Evolutionary conservation across 2,113 vertebrate genomes (phyloP).

Genomic region (Tupaia tana): DNA sequence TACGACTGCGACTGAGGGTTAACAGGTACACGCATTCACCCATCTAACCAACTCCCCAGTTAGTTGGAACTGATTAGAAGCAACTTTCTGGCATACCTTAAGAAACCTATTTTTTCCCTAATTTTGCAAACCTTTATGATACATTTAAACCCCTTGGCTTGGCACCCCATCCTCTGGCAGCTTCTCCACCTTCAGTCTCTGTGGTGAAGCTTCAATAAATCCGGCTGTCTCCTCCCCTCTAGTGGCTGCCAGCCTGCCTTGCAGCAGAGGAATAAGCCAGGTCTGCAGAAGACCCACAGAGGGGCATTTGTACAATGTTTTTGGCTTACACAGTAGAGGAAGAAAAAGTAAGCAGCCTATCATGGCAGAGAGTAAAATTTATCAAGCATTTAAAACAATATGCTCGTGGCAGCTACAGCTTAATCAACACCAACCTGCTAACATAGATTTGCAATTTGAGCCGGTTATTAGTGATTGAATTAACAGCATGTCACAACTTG

Average conservation of each 20-base stretch:
- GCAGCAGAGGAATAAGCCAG: conserved; percentile 81
- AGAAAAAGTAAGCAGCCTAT: conserved; percentile 72
- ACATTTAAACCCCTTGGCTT: conserved; percentile 84
- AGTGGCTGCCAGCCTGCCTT: conserved; percentile 88
- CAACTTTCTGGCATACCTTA: conserved; percentile 72
- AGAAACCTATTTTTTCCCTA: conserved; percentile 61
- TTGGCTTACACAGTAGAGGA: conserved; percentile 63
- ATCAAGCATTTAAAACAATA: conserved; percentile 89
- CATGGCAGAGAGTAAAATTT: conserved; percentile 84
- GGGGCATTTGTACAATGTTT: conserved; percentile 79
- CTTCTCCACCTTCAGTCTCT: conserved; percentile 83
- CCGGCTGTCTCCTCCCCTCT: conserved; percentile 91
- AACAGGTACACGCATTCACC: conserved; percentile 62
- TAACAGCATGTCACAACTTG: conserved; percentile 90
- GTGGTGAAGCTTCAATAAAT: conserved; percentile 83
- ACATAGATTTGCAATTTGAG: conserved; percentile 87
- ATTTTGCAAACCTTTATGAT: conserved; percentile 85
- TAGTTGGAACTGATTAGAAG: conserved; percentile 72
- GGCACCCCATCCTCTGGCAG: conserved; percentile 82
- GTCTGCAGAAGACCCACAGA: conserved; percentile 80
- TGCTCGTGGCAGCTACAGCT: conserved; percentile 82
- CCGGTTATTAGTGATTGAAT: conserved; percentile 89
- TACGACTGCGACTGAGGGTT: conserved; percentile 62
- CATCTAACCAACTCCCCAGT: conserved; percentile 31
- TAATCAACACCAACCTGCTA: conserved; percentile 90